Evolutionary conservation across 2,888 invertebrate species (phyloP).

Genomic region (Agrochola circellaris): DNA sequence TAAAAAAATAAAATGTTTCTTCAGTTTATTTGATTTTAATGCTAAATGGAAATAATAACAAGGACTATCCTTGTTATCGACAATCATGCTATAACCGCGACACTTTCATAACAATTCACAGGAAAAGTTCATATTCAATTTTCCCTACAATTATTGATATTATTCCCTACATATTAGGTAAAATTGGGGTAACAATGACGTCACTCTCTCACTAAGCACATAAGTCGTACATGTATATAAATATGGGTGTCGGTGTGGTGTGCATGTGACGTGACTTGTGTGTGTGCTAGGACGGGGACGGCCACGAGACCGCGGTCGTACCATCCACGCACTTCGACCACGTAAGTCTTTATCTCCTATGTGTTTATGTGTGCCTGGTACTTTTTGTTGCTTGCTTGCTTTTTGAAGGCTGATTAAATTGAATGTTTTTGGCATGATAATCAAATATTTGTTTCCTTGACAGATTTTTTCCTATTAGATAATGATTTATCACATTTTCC

Average conservation of each 20-base stretch:
- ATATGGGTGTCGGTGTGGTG: slow-evolving; percentile 83
- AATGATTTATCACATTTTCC: not conserved
- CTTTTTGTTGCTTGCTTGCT: slow-evolving; percentile 24
- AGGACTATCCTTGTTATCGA: no score
- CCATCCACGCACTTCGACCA: slow-evolving; percentile 86
- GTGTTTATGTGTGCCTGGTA: slow-evolving; percentile 46
- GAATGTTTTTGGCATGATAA: not conserved
- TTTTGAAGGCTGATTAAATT: slow-evolving; percentile 50
- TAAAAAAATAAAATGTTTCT: not conserved
- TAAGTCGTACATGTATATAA: slow-evolving; percentile 72
- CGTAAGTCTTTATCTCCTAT: slow-evolving; percentile 78
- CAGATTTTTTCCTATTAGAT: not conserved
- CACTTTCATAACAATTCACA: not conserved
- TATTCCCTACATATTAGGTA: not conserved
- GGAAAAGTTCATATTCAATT: not conserved
- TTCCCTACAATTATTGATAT: not conserved
- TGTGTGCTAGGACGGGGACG: slow-evolving; percentile 88
- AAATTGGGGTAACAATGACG: slow-evolving; percentile 1
- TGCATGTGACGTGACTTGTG: slow-evolving; percentile 82
- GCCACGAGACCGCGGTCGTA: slow-evolving; percentile 85
- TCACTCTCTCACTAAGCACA: slow-evolving; percentile 29
- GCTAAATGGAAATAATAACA: no score
- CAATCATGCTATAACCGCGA: not conserved
- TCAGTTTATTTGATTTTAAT: no score
- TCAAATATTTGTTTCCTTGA: not conserved